Evolutionary conservation across 2,797 vertebrate species (phyloP), one percentile per base, ranked within the genome.

Genomic region (Xiphophorus birchmanni): DNA sequence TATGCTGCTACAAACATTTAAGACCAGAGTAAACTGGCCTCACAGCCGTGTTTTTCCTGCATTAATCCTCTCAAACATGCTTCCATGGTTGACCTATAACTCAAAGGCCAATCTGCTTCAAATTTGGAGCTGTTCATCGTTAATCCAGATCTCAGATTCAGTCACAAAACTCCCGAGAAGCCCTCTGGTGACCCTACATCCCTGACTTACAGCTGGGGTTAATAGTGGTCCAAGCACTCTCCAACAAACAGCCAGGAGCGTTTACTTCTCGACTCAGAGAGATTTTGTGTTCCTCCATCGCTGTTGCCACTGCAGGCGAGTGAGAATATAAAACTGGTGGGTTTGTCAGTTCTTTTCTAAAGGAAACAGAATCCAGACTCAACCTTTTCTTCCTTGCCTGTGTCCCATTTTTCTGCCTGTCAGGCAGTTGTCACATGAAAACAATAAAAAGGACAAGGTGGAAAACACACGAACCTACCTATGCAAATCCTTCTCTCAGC

Each of bases 401-500:
- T 87, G 91, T 93, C 91, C 93, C 91, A 94, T 93, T 94, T 93
- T 89, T 78, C 74, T 29, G 65, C 81, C 90, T 92, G 93, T 92
- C 93, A 93, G 84, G 82, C 84, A 88, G 81, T 88, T 94, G 93
- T 93, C 93, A 92, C 84, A 87, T 84, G 86, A 93, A 93, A 93
- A 93, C 92, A 94, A 94, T 87, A 79, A 84, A 80, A 79, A 76
- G 89, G 92, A 91, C 32, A 80, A 88, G 88, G 90, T 90, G 84
- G 90, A 89, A 92, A 94, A 92, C 90, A 93, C 90, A 90, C 80
- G 85, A 92, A 90, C 91, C 91, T 89, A 94, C 90, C 93, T 94
- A 91, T 91, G 90, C 93, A 93, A 93, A 93, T 92, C 87, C 87
- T 83, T 83, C 89, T 76, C 88, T 87, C 87, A 88, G 86, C 83